Evolutionary conservation across 2,113 vertebrate genomes (phyloP), one percentile per base, ranked within the genome.

Genomic region (Natator depressus): DNA sequence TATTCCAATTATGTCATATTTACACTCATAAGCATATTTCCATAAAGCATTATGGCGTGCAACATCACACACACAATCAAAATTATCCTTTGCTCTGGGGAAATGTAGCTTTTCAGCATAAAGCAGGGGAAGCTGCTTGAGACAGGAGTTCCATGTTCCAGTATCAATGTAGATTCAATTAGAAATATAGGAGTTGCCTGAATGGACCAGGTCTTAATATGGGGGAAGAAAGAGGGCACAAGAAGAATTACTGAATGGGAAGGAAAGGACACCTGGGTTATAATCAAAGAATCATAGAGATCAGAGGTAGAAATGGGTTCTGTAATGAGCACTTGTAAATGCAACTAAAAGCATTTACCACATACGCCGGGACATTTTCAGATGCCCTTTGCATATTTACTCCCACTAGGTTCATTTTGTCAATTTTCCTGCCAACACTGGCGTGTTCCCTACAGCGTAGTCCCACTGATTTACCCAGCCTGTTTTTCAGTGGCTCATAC

Each of bases 71-170:
- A 85, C 75, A 91, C 78, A 93, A 96, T 96, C 89, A 97, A 96
- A 82, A 94, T 92, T 94, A 91, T 95, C 95, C 93, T 94, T 95
- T 96, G 62, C 96, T 95, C 96, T 83, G 83, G 22, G 90, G 85
- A 86, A 82, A 82, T 86, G 90, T 94, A 95, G 62, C 90, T 96
- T 80, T 90, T 76, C 80, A 90, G 84, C 82, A 91, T 88, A 90
- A 96, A 50, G 87, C 92, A 95, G 93, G 65, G 89, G 87, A 95
- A 94, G 80, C 47, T 59, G 79, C 38, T 94, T 76, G 90, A 95
- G 84, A 91, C 95, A 96, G 76, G 91, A 84, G 0, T n/a, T 85
- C 87, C 83, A 79, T 85, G 87, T 57, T 94, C 80, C 35, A 82
- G 49, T 65, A 90, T 93, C 95, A 95, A 93, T 92, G 94, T 91